A percentile compares a stretch with the other conserved stretches of the same genome.
Conservation (phyloP, 2,113 vertebrate species). For the Felis catus region F.catus_Fca126_mat1.0 CM031411.1:111929501-111930000, state of each 20-base stretch:
- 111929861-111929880: slow-evolving; percentile 20
- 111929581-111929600: neutral
- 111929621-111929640: neutral
- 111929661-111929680: neutral
- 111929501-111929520: neutral
- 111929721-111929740: slow-evolving; percentile 26
- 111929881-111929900: slow-evolving; percentile 26
- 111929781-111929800: neutral
- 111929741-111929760: neutral
- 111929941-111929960: slow-evolving; percentile 4
- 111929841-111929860: neutral
- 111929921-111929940: neutral
- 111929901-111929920: neutral
- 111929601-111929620: neutral
- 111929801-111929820: neutral
- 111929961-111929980: neutral
- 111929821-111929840: neutral
- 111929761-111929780: neutral
- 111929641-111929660: neutral
- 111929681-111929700: neutral
- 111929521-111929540: slow-evolving; percentile 10
- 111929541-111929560: slow-evolving; percentile 7
- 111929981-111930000: neutral
- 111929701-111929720: neutral
- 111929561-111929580: neutral